A percentile compares a stretch with the other conserved stretches of the same genome.
These are phyloP conservation scores for Sterrhoptilus dennistouni DNA, from an alignment of 2,113 vertebrate genomes.

Conservation along the genomic window DNA sequence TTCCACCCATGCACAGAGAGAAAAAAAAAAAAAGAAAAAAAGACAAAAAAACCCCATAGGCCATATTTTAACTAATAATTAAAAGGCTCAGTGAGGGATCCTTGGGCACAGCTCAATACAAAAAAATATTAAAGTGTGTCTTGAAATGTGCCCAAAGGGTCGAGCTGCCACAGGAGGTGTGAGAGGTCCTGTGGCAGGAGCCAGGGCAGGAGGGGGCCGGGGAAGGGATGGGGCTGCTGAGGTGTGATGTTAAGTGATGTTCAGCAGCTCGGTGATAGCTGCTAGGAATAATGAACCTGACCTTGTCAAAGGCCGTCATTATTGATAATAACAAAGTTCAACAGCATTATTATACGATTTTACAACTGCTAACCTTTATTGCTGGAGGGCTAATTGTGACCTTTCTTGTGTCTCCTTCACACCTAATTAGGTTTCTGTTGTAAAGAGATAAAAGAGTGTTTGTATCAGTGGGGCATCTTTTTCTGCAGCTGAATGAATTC, in stretches of 20 bases:
- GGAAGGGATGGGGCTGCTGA: background rate
- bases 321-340: constrained; percentile 59
- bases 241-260: background rate
- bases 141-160: background rate
- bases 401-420: constrained; percentile 65
- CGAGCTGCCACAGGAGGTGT: rapidly evolving
- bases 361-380: constrained; percentile 70
- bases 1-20: background rate
- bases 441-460: constrained; percentile 69
- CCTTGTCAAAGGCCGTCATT: constrained; percentile 54
- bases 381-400: constrained; percentile 61
- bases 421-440: constrained; percentile 67
- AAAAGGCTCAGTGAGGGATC: background rate
- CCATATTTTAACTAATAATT: background rate
- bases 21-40: background rate
- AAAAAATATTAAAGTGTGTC: background rate
- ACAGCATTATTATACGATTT: constrained; percentile 59
- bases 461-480: constrained; percentile 53
- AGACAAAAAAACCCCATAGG: background rate
- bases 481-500: constrained; percentile 48
- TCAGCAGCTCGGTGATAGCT: background rate
- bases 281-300: constrained; percentile 28
- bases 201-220: background rate
- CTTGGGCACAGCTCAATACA: background rate
- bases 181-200: background rate